phyloP scores from a whole-genome alignment of 2,797 vertebrate species.

The Chiloscyllium punctatum region DNA sequence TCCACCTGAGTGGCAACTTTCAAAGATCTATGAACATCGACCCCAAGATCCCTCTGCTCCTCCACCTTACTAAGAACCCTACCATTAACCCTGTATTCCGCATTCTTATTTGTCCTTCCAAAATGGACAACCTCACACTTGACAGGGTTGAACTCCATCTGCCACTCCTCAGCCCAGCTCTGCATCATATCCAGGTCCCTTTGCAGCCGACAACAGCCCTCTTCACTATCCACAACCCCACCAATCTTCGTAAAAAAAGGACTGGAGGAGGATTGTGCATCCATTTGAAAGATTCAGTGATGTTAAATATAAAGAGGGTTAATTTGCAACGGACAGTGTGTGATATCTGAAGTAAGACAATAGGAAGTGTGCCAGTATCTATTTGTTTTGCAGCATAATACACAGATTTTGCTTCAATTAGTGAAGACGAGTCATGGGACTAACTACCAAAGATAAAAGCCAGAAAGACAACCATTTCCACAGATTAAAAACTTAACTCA shows the following conservation, averaged over 20 bases:
- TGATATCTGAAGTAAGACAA: not conserved
- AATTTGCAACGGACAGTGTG: not conserved
- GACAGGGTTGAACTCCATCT: too few species aligned
- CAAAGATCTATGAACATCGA: too few species aligned
- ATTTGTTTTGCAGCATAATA: not conserved
- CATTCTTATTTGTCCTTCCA: too few species aligned
- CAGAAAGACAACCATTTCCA: not conserved
- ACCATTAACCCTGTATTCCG: too few species aligned
- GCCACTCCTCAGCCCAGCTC: too few species aligned
- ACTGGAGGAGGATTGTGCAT: not conserved
- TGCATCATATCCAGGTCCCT: too few species aligned
- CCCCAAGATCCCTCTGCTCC: too few species aligned
- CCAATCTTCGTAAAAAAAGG: not conserved
- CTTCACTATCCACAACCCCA: too few species aligned
- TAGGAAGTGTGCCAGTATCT: not conserved
- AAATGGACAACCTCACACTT: too few species aligned
- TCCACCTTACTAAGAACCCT: too few species aligned
- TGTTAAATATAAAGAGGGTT: not conserved
- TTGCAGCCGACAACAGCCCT: too few species aligned
- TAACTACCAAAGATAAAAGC: not conserved
- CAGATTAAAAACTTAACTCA: not conserved
- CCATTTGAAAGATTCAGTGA: not conserved
- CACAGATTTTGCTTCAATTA: not conserved
- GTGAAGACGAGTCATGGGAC: not conserved
- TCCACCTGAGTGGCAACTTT: too few species aligned